Base-by-base conservation (phyloP, 2,888 invertebrate species). In the Agelastica alni region DNA sequence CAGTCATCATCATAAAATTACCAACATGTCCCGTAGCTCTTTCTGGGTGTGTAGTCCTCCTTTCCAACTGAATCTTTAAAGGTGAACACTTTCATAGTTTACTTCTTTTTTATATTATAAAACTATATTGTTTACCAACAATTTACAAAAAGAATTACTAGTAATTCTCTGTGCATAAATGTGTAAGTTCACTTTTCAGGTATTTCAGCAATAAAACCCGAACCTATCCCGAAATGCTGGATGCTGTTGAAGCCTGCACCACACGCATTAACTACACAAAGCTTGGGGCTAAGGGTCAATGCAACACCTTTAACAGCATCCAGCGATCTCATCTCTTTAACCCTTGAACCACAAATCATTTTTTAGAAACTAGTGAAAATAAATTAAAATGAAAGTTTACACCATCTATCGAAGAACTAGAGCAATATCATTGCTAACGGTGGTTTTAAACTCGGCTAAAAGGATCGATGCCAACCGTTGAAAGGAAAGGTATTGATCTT, bases 201-300 rank as follows among this genome's bases (percentile, higher is more conserved):
- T 2, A 26, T 9, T 26, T 9, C 9, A 26, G 26, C 43, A 7
- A 48, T 47, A 39, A 22, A 43, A 48, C 60, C 31, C 31, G 44
- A 34, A 42, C 26, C 32, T 41, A 49, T 54, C 61, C 43, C n/a
- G 6, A 22, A 13, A n/a, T 49, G 60, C 67, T 66, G 74, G 75
- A 73, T 75, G 75, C 72, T 77, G 77, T 77, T 76, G 74, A 76
- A 74, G 78, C 76, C 77, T 75, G 75, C 76, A 75, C 75, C 68
- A 72, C 75, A 76, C 75, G 74, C 75, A 70, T 63, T 70, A 74
- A 73, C 69, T 51, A 70, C 72, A 70, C 70, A 58, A 55, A 66
- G 73, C 73, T 74, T 72, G 74, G 75, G 73, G 70, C 70, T 66
- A 64, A 68, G 72, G 74, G 72, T 71, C 56, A 65, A 69, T 68